Evolutionary conservation across 2,797 vertebrate genomes (phyloP), one percentile per base, ranked within the genome.

Genomic region (Trichosurus vulpecula): DNA sequence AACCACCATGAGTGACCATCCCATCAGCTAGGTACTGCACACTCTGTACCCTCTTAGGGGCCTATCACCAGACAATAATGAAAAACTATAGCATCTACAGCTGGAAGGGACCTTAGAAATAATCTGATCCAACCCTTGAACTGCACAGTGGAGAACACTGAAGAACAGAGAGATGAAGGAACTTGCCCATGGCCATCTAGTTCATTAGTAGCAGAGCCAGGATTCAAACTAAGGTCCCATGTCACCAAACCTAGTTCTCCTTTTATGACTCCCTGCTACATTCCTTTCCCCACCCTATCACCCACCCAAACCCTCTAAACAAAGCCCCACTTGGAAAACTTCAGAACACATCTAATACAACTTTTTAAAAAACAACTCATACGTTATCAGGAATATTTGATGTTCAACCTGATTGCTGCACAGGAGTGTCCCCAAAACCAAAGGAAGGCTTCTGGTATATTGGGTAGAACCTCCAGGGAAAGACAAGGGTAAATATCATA

Each of bases 251-350:
- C n/a, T 8, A 9, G 8, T 47, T 81, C 74, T 4, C 13, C 47
- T 87, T 87, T 41, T 27, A 27, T 25, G 2, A 81, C 41, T 87
- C 22, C 41, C 9, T 47, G 41, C 74, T 47, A 25, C 0, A 0
- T 41, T 74, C 61, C 52, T 47, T 96, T 96, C 10, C 74, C 13
- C 66, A 92, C 9, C 12, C 54, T 14, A 0, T 91, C 1, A 22
- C 35, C n/a, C 22, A 25, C 19, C 8, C 9, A 87, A 4, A 2
- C n/a, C 41, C 41, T 47, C 12, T 93, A 93, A 10, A n/a, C 3
- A 74, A 94, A 74, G 92, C 58, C 51, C 6, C 89, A 16, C 56
- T 91, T 92, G 52, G 66, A 31, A 56, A 95, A 93, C 13, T 94
- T 55, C 61, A 90, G 91, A 52, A 16, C 9, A 87, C 3, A 74